A percentile compares a stretch with the other conserved stretches of the same genome.
These are phyloP conservation scores for Neocrepidodera transversa DNA, from an alignment of 2,888 invertebrate species.

Conservation along the genomic window DNA sequence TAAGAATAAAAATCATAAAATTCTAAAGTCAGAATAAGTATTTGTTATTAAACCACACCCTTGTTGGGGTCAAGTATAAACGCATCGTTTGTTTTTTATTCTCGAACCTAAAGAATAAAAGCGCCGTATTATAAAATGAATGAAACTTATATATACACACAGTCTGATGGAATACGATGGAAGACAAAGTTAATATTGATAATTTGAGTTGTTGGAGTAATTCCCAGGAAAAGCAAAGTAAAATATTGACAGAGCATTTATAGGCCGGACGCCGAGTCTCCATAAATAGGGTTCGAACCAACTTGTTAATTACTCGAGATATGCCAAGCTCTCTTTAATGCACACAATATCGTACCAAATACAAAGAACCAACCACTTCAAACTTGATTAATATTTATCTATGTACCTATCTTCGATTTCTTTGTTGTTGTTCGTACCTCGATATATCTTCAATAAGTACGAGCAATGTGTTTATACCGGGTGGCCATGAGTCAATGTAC, in stretches of 20 bases:
- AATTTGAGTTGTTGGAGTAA: constrained; percentile 56
- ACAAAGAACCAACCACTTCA: constrained; percentile 51
- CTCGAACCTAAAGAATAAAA: neutral
- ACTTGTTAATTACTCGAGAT: constrained; percentile 61
- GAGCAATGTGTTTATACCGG: too few relatives aligned
- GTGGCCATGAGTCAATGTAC: too few relatives aligned
- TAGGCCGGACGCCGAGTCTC: constrained; percentile 58
- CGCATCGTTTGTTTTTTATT: constrained; percentile 13
- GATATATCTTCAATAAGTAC: too few relatives aligned
- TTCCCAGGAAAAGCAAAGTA: constrained; percentile 57
- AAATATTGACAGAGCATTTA: constrained; percentile 62
- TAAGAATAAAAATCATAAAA: neutral
- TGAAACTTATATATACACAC: neutral
- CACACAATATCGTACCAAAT: constrained; percentile 48
- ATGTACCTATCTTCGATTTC: constrained; percentile 54
- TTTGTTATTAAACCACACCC: constrained; percentile 6
- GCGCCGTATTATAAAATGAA: constrained; percentile 9
- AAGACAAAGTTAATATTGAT: constrained; percentile 59
- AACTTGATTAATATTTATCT: constrained; percentile 56
- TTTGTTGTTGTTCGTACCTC: constrained; percentile 12
- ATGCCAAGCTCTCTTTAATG: constrained; percentile 51
- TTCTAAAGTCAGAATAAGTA: neutral
- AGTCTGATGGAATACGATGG: constrained; percentile 38
- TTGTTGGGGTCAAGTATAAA: constrained; percentile 8
- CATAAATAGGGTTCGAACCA: constrained; percentile 60